Percentiles rank a stretch among this genome's conserved stretches.
Conservation (phyloP, 2,113 vertebrate species). For the Loxodonta africana region DNA sequence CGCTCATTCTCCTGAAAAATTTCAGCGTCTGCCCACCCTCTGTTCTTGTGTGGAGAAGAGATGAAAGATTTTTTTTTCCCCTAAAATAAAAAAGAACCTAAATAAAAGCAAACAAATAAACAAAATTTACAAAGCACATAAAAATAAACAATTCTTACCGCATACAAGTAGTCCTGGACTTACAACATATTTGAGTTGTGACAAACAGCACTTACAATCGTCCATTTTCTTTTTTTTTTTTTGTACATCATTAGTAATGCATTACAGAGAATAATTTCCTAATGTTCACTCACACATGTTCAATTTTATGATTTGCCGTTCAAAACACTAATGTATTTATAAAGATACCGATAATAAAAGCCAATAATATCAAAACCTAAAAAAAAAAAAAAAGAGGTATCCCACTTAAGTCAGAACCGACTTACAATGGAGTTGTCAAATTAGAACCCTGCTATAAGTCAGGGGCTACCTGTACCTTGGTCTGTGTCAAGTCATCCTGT, state of each 20-base stretch:
- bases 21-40: slow-evolving; percentile 70
- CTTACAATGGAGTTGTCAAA: neutral
- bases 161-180: neutral
- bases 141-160: slow-evolving; percentile 18
- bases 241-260: neutral
- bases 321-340: neutral
- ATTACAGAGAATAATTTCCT: neutral
- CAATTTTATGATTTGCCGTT: neutral
- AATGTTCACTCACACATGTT: neutral
- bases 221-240: neutral
- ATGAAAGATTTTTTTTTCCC: slow-evolving; percentile 59
- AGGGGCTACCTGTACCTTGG: neutral
- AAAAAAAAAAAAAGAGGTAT: neutral
- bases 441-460: neutral
- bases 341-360: neutral
- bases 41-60: slow-evolving; percentile 69
- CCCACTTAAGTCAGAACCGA: neutral
- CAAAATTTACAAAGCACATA: slow-evolving; percentile 20
- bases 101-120: neutral
- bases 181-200: neutral
- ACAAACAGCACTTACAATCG: neutral
- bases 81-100: slow-evolving; percentile 47
- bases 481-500: neutral
- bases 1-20: slow-evolving; percentile 72
- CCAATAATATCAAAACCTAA: neutral